Evolutionary conservation across 2,888 invertebrate genomes (phyloP).

Genomic region (Norana najaformis): DNA sequence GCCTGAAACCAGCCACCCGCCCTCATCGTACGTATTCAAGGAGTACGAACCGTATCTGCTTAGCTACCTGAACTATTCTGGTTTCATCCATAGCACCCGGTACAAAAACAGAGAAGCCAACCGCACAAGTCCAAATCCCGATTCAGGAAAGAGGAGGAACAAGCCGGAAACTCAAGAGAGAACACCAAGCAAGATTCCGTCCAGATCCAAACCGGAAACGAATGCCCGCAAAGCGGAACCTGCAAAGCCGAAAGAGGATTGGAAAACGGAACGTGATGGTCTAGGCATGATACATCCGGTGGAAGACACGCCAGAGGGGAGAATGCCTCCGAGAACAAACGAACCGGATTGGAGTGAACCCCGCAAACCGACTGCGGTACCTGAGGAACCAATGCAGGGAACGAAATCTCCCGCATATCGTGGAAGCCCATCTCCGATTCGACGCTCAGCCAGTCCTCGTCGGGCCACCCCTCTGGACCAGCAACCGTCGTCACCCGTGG

Average conservation of each 20-base stretch:
- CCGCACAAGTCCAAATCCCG: neutral
- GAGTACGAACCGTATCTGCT: neutral
- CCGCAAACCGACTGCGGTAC: neutral
- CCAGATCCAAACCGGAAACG: neutral
- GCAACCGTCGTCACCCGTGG: too few species aligned
- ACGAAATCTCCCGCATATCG: neutral
- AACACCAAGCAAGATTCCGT: neutral
- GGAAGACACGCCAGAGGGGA: too few species aligned
- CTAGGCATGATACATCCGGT: too few species aligned
- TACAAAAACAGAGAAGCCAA: neutral
- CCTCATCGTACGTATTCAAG: too few species aligned
- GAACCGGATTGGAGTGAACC: too few species aligned
- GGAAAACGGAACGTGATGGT: too few species aligned
- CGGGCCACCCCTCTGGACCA: neutral
- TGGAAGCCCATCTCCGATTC: neutral
- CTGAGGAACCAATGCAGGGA: neutral
- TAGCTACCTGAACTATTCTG: neutral
- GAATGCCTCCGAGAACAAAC: too few species aligned
- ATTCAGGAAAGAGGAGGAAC: too few species aligned
- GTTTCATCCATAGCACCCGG: neutral
- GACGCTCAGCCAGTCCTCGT: neutral
- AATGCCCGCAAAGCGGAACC: neutral
- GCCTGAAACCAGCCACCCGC: neutral
- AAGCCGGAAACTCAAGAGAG: neutral
- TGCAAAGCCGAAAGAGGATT: too few species aligned